A percentile compares a stretch with the other conserved stretches of the same genome.
These are phyloP conservation scores for Chionodraco myersi DNA, from an alignment of 2,113 vertebrate species.

Conservation along the genomic window DNA sequence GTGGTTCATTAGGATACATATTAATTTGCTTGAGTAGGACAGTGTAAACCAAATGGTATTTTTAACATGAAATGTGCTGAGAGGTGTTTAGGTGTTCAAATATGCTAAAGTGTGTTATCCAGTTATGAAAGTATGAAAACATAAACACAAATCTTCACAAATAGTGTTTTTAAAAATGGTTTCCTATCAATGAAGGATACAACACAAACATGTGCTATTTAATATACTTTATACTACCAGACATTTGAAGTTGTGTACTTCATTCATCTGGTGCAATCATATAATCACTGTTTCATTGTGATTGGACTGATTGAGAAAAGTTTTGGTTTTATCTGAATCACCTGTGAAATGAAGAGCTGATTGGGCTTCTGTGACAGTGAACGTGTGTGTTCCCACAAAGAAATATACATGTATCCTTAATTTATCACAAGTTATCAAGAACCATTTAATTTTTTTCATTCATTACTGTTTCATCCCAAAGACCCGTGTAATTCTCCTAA, in stretches of 20 bases:
- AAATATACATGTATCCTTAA: background rate
- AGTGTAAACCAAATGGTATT: background rate
- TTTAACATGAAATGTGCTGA: background rate
- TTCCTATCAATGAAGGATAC: background rate
- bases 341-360: background rate
- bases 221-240: background rate
- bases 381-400: background rate
- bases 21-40: background rate
- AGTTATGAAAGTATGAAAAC: background rate
- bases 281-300: background rate
- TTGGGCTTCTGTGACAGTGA: background rate
- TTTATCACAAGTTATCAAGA: background rate
- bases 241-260: background rate
- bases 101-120: background rate
- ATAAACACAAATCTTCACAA: background rate
- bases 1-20: background rate
- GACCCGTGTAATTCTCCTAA: constrained; percentile 93
- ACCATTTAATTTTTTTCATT: background rate
- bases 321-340: too few species aligned
- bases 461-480: constrained; percentile 59
- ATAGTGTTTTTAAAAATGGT: background rate
- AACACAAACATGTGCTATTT: background rate
- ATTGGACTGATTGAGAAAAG: background rate
- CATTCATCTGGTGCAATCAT: background rate
- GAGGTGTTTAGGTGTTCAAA: background rate